phyloP scores from a whole-genome alignment of 1,140 invertebrate species.

The Sweltsa coloradensis region DNA sequence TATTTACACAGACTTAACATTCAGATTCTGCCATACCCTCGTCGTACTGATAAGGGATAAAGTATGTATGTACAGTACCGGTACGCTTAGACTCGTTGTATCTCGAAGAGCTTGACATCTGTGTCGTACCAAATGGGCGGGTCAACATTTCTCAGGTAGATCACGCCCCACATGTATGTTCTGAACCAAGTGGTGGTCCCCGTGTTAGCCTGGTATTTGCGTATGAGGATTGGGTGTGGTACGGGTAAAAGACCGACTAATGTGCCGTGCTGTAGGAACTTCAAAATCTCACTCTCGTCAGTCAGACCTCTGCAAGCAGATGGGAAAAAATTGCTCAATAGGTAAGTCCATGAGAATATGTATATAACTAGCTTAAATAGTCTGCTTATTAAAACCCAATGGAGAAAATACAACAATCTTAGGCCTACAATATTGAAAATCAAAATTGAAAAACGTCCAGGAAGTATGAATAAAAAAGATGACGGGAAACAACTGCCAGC shows the following conservation, averaged over 20 bases:
- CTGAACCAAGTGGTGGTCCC: slow-evolving; percentile 98
- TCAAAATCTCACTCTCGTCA: slow-evolving; percentile 98
- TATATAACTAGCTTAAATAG: too few species aligned
- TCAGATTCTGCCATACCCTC: background rate
- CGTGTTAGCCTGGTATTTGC: slow-evolving; percentile 97
- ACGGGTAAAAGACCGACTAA: slow-evolving; percentile 95
- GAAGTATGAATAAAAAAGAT: too few species aligned
- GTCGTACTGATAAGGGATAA: background rate
- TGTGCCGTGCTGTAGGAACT: slow-evolving; percentile 98
- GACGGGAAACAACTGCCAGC: too few species aligned
- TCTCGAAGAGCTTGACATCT: slow-evolving; percentile 97
- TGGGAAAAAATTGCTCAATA: slow-evolving; percentile 13
- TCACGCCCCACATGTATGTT: slow-evolving; percentile 99
- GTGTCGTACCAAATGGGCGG: slow-evolving; percentile 99
- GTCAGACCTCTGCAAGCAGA: slow-evolving; percentile 74
- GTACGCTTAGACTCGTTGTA: slow-evolving; percentile 78
- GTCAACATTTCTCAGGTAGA: slow-evolving; percentile 95
- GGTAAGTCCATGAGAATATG: too few species aligned
- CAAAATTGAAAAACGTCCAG: too few species aligned
- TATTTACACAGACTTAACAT: background rate
- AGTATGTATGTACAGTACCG: slow-evolving; percentile 3
- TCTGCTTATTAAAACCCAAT: slow-evolving; percentile 1
- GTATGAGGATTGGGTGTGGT: slow-evolving; percentile 96
- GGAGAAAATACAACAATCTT: slow-evolving; percentile 14
- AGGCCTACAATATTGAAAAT: slow-evolving; percentile 5